A percentile compares a stretch with the other conserved stretches of the same genome.
Evolutionary conservation across 2,888 invertebrate species (phyloP).

Genomic region (Rotaria macrura): DNA sequence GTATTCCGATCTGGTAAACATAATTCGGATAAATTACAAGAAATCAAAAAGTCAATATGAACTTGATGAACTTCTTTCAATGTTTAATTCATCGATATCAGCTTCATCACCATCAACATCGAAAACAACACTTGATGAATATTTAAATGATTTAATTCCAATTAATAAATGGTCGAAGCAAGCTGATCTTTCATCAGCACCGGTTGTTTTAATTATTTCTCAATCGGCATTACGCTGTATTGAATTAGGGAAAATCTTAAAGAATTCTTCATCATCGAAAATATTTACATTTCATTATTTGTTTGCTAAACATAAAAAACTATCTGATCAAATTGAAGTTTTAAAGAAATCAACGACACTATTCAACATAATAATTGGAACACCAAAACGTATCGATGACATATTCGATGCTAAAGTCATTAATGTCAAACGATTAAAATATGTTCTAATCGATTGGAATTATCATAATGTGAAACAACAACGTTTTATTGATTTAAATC

Average conservation of each 20-base stretch:
- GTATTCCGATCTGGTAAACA: not conserved
- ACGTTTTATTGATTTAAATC: slow-evolving; percentile 28
- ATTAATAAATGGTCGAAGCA: not conserved
- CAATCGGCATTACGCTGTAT: slow-evolving; percentile 32
- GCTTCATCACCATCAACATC: not conserved
- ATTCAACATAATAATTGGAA: slow-evolving; percentile 24
- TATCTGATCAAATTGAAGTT: slow-evolving; percentile 27
- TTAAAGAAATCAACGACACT: not conserved
- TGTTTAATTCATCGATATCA: not conserved
- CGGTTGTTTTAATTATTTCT: slow-evolving; percentile 22
- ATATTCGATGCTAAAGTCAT: slow-evolving; percentile 4
- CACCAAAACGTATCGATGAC: slow-evolving; percentile 28
- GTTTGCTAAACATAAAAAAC: slow-evolving; percentile 33
- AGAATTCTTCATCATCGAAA: not conserved
- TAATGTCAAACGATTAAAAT: slow-evolving; percentile 21
- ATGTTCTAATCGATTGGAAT: slow-evolving; percentile 28
- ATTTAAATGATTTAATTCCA: not conserved
- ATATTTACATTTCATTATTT: slow-evolving; percentile 23
- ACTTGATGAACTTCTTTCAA: not conserved
- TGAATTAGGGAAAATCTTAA: slow-evolving; percentile 23
- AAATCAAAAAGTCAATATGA: not conserved
- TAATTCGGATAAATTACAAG: not conserved
- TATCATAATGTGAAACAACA: slow-evolving; percentile 28
- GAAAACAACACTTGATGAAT: not conserved
- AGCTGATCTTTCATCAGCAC: not conserved